phyloP scores from a whole-genome alignment of 1,140 invertebrate genomes.

The Phymorhynchus buccinoides region DNA sequence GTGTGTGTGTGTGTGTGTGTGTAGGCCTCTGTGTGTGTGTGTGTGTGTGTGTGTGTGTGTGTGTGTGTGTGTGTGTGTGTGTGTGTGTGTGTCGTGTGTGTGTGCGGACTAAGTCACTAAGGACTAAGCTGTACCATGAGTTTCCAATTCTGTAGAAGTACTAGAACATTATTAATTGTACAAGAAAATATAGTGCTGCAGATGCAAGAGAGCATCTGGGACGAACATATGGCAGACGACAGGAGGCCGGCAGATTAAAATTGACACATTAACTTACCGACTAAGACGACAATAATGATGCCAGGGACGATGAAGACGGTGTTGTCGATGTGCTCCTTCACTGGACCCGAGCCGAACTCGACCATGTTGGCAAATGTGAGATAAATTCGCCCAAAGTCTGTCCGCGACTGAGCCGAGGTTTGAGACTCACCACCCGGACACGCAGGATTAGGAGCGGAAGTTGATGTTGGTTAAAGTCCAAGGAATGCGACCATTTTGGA shows the following conservation, averaged over 20 bases:
- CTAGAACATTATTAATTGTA: too few species aligned
- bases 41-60: too few species aligned
- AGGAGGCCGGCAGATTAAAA: not conserved
- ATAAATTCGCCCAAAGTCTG: not conserved
- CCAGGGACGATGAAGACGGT: conserved; percentile 84
- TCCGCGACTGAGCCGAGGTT: too few species aligned
- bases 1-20: too few species aligned
- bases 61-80: too few species aligned
- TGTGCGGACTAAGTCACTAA: too few species aligned
- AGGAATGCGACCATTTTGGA: conserved; percentile 18
- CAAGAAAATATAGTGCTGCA: too few species aligned
- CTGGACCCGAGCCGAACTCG: conserved; percentile 77
- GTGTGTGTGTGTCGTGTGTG: too few species aligned
- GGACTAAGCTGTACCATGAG: too few species aligned
- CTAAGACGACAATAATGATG: conserved; percentile 81
- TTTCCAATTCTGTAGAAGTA: too few species aligned
- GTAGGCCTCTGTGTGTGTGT: too few species aligned
- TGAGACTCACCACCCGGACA: not conserved
- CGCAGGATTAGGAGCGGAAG: conserved; percentile 29
- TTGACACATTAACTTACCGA: conserved; percentile 76
- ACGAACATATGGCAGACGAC: not conserved
- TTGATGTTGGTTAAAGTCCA: not conserved
- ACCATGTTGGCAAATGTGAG: conserved; percentile 71
- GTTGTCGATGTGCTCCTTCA: conserved; percentile 87
- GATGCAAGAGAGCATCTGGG: too few species aligned